These are phyloP conservation scores for Microtus californicus DNA, from an alignment of 2,797 vertebrate species.

Conservation along the genomic window DNA sequence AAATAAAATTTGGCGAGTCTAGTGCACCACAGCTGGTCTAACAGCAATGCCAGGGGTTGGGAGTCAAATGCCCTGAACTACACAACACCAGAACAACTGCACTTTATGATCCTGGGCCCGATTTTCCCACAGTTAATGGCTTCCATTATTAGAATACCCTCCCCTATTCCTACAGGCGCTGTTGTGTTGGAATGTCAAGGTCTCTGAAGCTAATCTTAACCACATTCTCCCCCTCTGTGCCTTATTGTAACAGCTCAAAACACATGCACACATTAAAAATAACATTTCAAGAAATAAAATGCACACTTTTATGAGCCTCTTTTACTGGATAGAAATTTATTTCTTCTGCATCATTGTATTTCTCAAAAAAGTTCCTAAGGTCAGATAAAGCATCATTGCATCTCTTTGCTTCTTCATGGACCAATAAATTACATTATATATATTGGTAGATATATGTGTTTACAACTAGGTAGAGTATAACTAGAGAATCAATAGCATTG, in stretches of 20 bases:
- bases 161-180: background rate
- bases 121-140: slow-evolving; percentile 55
- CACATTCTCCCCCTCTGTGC: slow-evolving; percentile 40
- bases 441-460: background rate
- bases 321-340: slow-evolving; percentile 12
- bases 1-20: slow-evolving; percentile 37
- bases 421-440: background rate
- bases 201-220: slow-evolving; percentile 65
- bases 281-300: slow-evolving; percentile 56
- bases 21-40: slow-evolving; percentile 17
- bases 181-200: slow-evolving; percentile 48
- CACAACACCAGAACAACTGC: background rate
- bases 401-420: background rate
- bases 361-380: slow-evolving; percentile 8
- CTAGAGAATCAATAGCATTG: background rate
- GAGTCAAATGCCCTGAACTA: slow-evolving; percentile 5
- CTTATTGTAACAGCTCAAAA: slow-evolving; percentile 9
- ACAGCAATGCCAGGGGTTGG: slow-evolving; percentile 26
- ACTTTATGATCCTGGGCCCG: slow-evolving; percentile 47
- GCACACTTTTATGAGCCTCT: background rate
- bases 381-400: background rate
- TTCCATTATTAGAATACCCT: slow-evolving; percentile 25
- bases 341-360: slow-evolving; percentile 26
- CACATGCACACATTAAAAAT: slow-evolving; percentile 52
- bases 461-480: background rate